phyloP scores from a whole-genome alignment of 2,888 invertebrate species.

The Macrosoma leucophasiata region DNA sequence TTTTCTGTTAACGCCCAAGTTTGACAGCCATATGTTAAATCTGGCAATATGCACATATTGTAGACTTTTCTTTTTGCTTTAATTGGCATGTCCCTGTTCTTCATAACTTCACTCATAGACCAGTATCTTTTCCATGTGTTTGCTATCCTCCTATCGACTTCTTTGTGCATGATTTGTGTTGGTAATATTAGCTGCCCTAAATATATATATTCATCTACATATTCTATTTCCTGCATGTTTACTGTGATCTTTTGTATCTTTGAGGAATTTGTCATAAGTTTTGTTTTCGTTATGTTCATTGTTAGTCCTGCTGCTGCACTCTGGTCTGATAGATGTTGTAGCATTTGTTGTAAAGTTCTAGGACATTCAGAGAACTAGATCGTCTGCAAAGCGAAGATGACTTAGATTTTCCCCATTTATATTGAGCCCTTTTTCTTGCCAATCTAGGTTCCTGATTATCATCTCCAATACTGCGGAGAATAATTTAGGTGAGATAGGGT shows the following conservation, averaged over 20 bases:
- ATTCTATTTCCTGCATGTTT: background rate
- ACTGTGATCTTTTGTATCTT: background rate
- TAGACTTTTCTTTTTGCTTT: slow-evolving; percentile 14
- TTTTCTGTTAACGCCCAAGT: slow-evolving; percentile 12
- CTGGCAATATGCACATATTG: slow-evolving; percentile 14
- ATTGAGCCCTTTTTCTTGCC: no score
- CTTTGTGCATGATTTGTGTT: background rate
- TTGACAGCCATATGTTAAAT: slow-evolving; percentile 12
- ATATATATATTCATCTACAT: background rate
- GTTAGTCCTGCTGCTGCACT: background rate
- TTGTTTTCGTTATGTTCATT: background rate
- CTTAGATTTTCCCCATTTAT: no score
- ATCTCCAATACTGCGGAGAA: no score
- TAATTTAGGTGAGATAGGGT: no score
- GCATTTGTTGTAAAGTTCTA: no score
- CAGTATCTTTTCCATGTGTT: slow-evolving; percentile 6
- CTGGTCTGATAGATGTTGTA: background rate
- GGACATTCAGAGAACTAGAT: no score
- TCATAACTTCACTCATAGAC: slow-evolving; percentile 15
- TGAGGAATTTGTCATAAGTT: background rate
- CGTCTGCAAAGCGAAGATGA: no score
- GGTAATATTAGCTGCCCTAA: background rate
- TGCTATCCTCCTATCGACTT: slow-evolving; percentile 6
- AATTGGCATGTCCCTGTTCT: slow-evolving; percentile 13
- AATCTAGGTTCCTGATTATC: no score